Percentiles rank a stretch among this genome's conserved stretches.
phyloP scores from a whole-genome alignment of 2,888 invertebrate genomes.

The Hirudinaria manillensis region DNA sequence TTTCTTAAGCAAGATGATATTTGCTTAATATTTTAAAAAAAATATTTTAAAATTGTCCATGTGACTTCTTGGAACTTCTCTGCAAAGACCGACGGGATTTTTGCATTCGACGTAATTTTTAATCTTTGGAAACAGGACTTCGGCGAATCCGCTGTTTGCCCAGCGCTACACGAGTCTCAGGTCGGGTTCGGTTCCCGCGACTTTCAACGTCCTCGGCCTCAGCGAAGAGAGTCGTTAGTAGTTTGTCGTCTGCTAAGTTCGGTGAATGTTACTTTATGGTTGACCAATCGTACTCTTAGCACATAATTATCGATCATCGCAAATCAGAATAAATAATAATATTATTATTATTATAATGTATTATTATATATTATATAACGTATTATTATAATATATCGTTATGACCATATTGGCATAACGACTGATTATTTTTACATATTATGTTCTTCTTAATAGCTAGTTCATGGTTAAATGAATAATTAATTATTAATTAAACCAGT shows the following conservation, averaged over 20 bases:
- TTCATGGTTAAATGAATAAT: too few relatives aligned
- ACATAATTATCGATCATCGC: conserved; percentile 4
- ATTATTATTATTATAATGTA: background rate
- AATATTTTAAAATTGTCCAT: background rate
- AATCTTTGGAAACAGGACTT: conserved; percentile 40
- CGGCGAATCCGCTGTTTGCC: conserved; percentile 47
- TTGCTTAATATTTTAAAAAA: background rate
- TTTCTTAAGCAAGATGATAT: background rate
- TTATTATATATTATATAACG: too few relatives aligned
- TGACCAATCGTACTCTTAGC: background rate
- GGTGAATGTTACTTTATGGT: background rate
- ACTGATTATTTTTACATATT: too few relatives aligned
- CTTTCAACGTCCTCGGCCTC: conserved; percentile 33
- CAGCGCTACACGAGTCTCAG: conserved; percentile 35
- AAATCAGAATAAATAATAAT: background rate
- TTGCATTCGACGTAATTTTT: background rate
- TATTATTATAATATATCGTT: too few relatives aligned
- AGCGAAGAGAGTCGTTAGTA: conserved; percentile 34
- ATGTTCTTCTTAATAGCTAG: too few relatives aligned
- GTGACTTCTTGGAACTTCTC: background rate
- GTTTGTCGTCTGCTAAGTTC: background rate
- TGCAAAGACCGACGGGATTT: background rate
- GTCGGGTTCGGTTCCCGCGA: conserved; percentile 34
- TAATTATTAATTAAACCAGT: background rate
- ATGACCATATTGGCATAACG: too few relatives aligned